phyloP scores from a whole-genome alignment of 2,888 invertebrate species.

The Heliothis peltigera region DNA sequence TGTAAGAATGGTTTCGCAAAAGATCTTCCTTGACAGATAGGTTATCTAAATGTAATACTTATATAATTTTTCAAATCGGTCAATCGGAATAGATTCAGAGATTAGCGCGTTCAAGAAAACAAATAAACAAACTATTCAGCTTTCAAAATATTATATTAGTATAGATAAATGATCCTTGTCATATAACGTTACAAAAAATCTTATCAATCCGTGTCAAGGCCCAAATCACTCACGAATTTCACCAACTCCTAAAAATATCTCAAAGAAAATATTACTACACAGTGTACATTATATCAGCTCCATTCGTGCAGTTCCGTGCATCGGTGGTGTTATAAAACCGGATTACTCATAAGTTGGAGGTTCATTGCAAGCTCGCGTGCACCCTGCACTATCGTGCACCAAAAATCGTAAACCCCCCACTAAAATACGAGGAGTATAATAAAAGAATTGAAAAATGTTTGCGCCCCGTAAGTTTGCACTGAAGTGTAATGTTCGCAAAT shows the following conservation, averaged over 20 bases:
- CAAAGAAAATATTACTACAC: constrained; percentile 34
- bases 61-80: no score
- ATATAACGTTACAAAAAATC: neutral
- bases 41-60: no score
- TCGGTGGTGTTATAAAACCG: constrained; percentile 38
- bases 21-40: no score
- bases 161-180: no score
- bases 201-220: no score
- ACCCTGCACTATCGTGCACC: constrained; percentile 30
- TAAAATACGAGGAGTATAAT: constrained; percentile 49
- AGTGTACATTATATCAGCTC: constrained; percentile 30
- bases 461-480: constrained; percentile 32
- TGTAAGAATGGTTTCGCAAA: no score
- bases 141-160: no score
- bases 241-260: neutral
- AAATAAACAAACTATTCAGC: no score
- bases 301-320: constrained; percentile 38
- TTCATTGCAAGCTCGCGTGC: constrained; percentile 60
- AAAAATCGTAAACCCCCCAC: constrained; percentile 48
- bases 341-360: constrained; percentile 48
- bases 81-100: no score
- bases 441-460: constrained; percentile 52
- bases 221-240: neutral
- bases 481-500: constrained; percentile 48
- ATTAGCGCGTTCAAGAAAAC: no score